phyloP scores from a whole-genome alignment of 2,888 invertebrate genomes.

The Idaea straminata region DNA sequence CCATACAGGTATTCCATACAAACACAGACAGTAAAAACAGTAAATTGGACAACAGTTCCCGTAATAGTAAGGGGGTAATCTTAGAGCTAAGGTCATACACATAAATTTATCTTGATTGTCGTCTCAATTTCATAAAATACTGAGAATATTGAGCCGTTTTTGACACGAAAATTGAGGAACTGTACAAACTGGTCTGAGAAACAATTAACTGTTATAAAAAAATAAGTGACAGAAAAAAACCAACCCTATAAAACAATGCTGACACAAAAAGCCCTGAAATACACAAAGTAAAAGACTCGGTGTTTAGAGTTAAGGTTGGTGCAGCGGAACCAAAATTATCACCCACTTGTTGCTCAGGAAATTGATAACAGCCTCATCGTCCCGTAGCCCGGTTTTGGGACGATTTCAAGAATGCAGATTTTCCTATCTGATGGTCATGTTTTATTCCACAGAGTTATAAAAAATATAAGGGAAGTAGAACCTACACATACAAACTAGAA shows the following conservation, averaged over 20 bases:
- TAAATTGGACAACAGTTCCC: conserved; percentile 9
- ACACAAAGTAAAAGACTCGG: conserved; percentile 46
- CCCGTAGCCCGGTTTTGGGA: conserved; percentile 54
- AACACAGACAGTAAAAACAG: conserved; percentile 30
- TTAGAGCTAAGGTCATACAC: background rate
- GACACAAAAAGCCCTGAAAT: background rate
- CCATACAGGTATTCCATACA: conserved; percentile 30
- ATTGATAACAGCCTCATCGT: conserved; percentile 75
- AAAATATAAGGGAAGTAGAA: conserved; percentile 2
- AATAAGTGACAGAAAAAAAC: conserved; percentile 20
- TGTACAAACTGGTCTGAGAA: background rate
- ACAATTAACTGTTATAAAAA: background rate
- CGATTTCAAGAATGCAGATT: conserved; percentile 61
- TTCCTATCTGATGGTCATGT: conserved; percentile 35
- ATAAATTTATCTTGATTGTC: background rate
- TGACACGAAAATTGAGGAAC: background rate
- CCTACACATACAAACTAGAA: background rate
- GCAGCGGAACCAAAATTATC: conserved; percentile 74
- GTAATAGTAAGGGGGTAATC: background rate
- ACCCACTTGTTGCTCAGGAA: conserved; percentile 76
- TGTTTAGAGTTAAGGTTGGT: conserved; percentile 46
- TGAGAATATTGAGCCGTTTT: background rate
- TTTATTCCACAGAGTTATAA: conserved; percentile 9
- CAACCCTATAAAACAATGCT: conserved; percentile 1
- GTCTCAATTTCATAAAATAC: background rate